Base-by-base conservation (phyloP, 2,888 invertebrate genomes). In the Drosophila borborema region DNA sequence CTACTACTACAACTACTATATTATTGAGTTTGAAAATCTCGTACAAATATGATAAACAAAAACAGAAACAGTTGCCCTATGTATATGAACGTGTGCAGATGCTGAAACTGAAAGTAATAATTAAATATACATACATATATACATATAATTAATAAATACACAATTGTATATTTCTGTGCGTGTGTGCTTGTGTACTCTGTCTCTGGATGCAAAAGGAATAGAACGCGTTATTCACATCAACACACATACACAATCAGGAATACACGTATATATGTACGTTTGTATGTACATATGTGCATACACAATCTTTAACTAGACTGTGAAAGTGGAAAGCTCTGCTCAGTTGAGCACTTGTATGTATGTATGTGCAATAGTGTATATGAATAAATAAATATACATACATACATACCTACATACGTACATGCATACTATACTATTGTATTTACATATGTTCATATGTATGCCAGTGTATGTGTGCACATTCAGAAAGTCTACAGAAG, bases 71-170 rank as follows among this genome's bases (percentile, higher is more conserved):
- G 64, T 76, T 67, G 64, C 55, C 56, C 40, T 40, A 69, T 61
- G 34, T 40, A 64, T 64, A 54, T 76, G 55, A 73, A 61, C 69
- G 49, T 77, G 69, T 67, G 51, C 64, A 72, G 60, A 71, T 80
- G 77, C 72, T 85, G 82, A 83, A 82, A 85, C 65, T 72, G 85
- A 86, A 88, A 82, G 81, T 75, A 61, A 51, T 67, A 64, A 55
- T 64, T 59, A 40, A 48, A 66, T 43, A 60, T 38, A 72, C 38
- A 56, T 40, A 56, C 41, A 53, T 46, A 49, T 28, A 28, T 40
- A 60, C 41, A 49, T 48, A 74, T 40, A 41, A 58, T 51, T 43
- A 53, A 64, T 54, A 61, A 56, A 60, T 28, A 31, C 36, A 74
- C 41, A 48, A 41, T 51, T 61, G 20, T 51, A 36, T n/a, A 28